Conservation (phyloP, 2,797 vertebrate genomes). For the Choloepus didactylus region DNA sequence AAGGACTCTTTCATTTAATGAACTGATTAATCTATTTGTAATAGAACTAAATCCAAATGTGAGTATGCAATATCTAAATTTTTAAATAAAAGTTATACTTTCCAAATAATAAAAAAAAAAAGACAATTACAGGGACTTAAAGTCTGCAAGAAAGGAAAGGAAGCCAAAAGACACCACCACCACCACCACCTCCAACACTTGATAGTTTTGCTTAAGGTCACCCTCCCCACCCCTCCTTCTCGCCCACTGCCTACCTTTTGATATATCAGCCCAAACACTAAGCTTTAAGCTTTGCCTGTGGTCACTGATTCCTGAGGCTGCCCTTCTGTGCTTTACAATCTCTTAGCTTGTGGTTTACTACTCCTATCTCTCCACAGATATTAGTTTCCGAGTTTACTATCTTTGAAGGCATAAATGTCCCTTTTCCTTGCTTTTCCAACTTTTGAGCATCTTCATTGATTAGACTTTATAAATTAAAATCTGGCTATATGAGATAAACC, state of each 20-base stretch:
- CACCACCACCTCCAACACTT: background rate
- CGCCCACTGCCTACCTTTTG: background rate
- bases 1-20: slow-evolving; percentile 67
- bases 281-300: background rate
- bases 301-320: too few species aligned
- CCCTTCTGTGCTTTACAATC: background rate
- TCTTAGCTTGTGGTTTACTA: background rate
- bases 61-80: slow-evolving; percentile 23
- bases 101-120: background rate
- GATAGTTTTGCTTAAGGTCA: background rate
- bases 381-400: background rate
- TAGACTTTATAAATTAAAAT: background rate
- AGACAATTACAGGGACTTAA: background rate
- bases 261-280: background rate
- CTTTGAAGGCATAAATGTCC: background rate
- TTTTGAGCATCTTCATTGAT: background rate
- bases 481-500: background rate
- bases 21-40: slow-evolving; percentile 78
- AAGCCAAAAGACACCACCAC: background rate
- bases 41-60: slow-evolving; percentile 15
- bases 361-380: background rate
- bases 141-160: background rate
- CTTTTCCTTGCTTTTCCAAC: background rate
- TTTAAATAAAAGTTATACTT: slow-evolving; percentile 13
- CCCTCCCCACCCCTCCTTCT: rapidly evolving